A percentile compares a stretch with the other conserved stretches of the same genome.
These are phyloP conservation scores for Dorcus hopei DNA, from an alignment of 2,888 invertebrate genomes.

Conservation along the genomic window DNA sequence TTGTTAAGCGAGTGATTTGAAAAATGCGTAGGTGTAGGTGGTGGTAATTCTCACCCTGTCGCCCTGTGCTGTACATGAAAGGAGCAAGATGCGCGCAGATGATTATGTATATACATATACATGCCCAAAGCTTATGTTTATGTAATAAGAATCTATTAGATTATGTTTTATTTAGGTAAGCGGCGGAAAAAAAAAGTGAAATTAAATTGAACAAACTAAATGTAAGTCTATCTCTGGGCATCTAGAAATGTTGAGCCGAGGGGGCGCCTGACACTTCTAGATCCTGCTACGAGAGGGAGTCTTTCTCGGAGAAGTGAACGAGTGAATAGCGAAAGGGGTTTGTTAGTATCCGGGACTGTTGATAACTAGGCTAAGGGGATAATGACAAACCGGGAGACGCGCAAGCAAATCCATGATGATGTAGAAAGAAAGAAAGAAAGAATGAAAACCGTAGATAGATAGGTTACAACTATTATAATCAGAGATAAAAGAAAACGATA, in stretches of 20 bases:
- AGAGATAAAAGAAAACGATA: constrained; percentile 17
- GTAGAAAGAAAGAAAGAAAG: neutral
- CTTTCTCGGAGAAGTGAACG: too few species aligned
- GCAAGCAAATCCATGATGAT: constrained; percentile 1
- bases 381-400: constrained; percentile 8
- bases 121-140: too few species aligned
- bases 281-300: neutral
- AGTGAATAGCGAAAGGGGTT: neutral
- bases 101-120: too few species aligned
- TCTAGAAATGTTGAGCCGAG: constrained; percentile 3
- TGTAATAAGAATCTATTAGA: too few species aligned
- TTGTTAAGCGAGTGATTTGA: too few species aligned
- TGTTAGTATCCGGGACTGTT: constrained; percentile 11
- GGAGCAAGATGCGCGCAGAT: too few species aligned
- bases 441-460: constrained; percentile 17
- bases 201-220: constrained; percentile 14
- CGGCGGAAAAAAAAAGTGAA: neutral
- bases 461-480: constrained; percentile 22
- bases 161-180: too few species aligned
- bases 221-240: neutral
- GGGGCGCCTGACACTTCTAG: neutral
- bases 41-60: too few species aligned
- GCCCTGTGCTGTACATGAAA: too few species aligned
- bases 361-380: constrained; percentile 4
- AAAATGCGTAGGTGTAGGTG: too few species aligned